Evolutionary conservation across 64 coral and sea anemone species (phyloP).

Genomic region (Acropora tenuis): DNA sequence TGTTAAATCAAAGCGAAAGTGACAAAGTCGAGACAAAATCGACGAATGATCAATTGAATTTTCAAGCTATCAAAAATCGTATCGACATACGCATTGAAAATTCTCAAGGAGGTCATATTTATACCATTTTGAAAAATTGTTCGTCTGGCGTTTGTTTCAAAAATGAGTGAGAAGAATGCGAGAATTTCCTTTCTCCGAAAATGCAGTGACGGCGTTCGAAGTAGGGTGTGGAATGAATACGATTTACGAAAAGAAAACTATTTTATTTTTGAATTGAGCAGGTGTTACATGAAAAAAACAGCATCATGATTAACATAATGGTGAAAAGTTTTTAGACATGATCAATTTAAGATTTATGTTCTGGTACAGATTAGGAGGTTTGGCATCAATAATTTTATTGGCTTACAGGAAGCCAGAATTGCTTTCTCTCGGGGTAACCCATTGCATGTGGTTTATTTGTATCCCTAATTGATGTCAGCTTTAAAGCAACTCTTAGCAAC

Average conservation of each 20-base stretch:
- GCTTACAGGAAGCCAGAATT: not conserved
- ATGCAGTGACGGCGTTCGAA: slow-evolving; percentile 29
- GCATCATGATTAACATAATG: slow-evolving; percentile 8
- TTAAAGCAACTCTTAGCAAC: no score
- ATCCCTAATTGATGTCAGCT: not conserved
- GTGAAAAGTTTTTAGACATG: not conserved
- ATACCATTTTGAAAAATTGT: not conserved
- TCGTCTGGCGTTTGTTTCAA: no score
- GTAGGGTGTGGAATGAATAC: slow-evolving; percentile 10
- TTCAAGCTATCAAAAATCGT: not conserved
- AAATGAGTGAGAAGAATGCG: not conserved
- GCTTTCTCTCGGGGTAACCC: not conserved
- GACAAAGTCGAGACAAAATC: not conserved
- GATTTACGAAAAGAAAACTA: not conserved
- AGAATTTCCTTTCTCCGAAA: slow-evolving; percentile 2
- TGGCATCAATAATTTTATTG: slow-evolving; percentile 1
- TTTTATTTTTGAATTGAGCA: not conserved
- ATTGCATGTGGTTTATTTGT: not conserved
- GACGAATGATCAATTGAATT: not conserved
- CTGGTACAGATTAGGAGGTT: not conserved
- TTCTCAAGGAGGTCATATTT: not conserved
- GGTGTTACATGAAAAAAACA: not conserved
- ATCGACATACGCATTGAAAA: not conserved
- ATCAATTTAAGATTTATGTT: slow-evolving; percentile 1
- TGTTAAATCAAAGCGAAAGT: not conserved